Evolutionary conservation across 2,113 vertebrate genomes (phyloP).

Genomic region (Polypterus bichir): DNA sequence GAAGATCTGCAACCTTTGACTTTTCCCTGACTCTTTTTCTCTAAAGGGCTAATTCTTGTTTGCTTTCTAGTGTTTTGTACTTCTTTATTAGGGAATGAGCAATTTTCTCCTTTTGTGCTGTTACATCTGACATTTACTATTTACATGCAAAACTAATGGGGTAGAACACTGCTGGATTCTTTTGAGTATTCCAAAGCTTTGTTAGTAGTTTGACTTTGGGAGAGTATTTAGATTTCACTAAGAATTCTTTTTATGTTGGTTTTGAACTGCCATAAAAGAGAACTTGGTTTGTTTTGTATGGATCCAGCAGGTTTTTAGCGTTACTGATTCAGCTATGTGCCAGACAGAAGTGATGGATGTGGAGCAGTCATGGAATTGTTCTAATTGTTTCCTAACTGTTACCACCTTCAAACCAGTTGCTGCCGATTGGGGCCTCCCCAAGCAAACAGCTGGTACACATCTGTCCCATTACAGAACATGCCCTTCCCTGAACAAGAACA

Average conservation of each 20-base stretch:
- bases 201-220: background rate
- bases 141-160: too few relatives aligned
- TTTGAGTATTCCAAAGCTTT: background rate
- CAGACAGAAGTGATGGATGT: slow-evolving; percentile 3
- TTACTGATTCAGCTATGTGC: background rate
- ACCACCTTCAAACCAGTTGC: background rate
- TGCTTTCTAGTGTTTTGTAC: too few relatives aligned
- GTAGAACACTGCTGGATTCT: too few relatives aligned
- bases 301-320: background rate
- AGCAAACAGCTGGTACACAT: slow-evolving; percentile 3
- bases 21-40: too few relatives aligned
- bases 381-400: background rate
- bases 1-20: too few relatives aligned
- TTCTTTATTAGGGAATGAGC: too few relatives aligned
- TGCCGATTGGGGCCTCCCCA: background rate
- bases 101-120: too few relatives aligned
- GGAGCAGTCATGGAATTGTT: slow-evolving; percentile 1
- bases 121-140: too few relatives aligned
- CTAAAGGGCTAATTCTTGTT: too few relatives aligned
- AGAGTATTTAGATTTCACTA: background rate
- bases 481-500: background rate
- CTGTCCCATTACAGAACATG: background rate
- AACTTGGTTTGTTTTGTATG: background rate
- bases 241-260: background rate
- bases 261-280: background rate